A percentile compares a stretch with the other conserved stretches of the same genome.
phyloP scores from a whole-genome alignment of 2,113 vertebrate species.

The Marcusenius ussheri region DNA sequence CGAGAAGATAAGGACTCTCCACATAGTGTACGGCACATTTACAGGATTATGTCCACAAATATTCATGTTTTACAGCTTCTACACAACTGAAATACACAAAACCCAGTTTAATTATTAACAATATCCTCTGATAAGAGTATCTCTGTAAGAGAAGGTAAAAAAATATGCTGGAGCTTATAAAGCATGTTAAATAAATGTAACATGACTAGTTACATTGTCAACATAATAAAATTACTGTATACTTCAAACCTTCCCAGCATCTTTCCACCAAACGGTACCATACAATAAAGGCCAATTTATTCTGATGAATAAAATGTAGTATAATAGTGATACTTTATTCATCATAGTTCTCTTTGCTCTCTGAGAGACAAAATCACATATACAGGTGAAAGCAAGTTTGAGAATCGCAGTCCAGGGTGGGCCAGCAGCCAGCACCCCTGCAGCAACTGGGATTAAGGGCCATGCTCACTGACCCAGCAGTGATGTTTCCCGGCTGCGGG shows the following conservation, averaged over 20 bases:
- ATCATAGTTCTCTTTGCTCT: not conserved
- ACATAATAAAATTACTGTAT: not conserved
- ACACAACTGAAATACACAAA: not conserved
- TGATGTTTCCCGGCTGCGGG: not conserved
- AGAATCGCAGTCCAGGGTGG: not conserved
- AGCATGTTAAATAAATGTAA: not conserved
- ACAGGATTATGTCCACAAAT: not conserved
- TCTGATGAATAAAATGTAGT: not conserved
- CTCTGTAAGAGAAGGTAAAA: not conserved
- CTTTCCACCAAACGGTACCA: not conserved
- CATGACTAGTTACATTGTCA: not conserved
- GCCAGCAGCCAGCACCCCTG: not conserved
- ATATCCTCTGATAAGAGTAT: not conserved
- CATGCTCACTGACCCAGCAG: not conserved
- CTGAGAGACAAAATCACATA: not conserved
- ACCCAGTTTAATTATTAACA: not conserved
- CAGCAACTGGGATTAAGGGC: not conserved
- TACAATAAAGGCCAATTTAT: not conserved
- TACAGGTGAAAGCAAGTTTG: not conserved
- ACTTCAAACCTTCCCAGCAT: not conserved
- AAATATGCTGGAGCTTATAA: not conserved
- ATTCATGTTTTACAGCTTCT: not conserved
- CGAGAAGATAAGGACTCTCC: constrained; percentile 11
- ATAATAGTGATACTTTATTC: not conserved
- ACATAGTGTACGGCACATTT: not conserved